phyloP scores from a whole-genome alignment of 2,888 invertebrate species.

The Nephrocerus scutellatus region DNA sequence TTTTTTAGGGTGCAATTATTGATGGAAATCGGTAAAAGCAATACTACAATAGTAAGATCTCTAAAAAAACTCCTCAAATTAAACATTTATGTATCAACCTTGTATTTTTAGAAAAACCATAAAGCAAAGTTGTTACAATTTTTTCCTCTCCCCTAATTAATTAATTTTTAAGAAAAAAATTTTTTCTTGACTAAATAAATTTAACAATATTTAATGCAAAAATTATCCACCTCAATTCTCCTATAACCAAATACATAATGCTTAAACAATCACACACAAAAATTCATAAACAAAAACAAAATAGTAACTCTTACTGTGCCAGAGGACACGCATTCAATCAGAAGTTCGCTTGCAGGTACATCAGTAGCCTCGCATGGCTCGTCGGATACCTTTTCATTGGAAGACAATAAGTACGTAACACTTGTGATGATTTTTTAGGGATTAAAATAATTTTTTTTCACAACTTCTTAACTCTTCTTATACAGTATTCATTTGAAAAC shows the following conservation, averaged over 20 bases:
- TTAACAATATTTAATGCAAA: conserved; percentile 15
- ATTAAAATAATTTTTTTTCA: not conserved
- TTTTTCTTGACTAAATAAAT: conserved; percentile 9
- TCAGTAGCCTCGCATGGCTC: conserved; percentile 47
- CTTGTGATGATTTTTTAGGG: not conserved
- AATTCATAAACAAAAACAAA: conserved; percentile 20
- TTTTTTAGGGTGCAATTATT: no score
- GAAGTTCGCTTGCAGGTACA: conserved; percentile 49
- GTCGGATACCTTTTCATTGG: conserved; percentile 45
- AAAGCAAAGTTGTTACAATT: no score
- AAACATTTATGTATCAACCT: no score
- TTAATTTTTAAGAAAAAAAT: conserved; percentile 3
- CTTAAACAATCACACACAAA: conserved; percentile 18
- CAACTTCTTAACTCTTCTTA: conserved; percentile 6
- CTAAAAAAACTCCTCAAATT: no score
- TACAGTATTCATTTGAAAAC: conserved; percentile 43
- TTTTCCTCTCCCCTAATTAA: no score
- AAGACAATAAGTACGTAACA: conserved; percentile 47
- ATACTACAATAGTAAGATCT: no score
- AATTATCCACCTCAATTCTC: no score
- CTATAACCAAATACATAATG: no score
- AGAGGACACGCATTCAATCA: conserved; percentile 46
- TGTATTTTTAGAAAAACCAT: no score
- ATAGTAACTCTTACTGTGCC: conserved; percentile 46
- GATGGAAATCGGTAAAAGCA: no score